Percentiles rank a stretch among this genome's conserved stretches.
Evolutionary conservation across 2,888 invertebrate genomes (phyloP).

Genomic region (Pseudolycoriella hygida): DNA sequence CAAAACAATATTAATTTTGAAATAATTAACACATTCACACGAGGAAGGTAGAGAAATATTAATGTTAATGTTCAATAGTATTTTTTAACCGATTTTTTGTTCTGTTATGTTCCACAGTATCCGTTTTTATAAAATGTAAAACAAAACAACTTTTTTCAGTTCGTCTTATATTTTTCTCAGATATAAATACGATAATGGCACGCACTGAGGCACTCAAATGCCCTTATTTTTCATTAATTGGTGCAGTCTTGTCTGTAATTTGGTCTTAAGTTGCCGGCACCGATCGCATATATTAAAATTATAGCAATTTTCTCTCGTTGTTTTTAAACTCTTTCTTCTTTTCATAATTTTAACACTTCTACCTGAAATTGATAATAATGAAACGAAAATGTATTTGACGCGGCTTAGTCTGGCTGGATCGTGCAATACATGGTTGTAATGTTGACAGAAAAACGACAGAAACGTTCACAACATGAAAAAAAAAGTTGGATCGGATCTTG

Average conservation of each 20-base stretch:
- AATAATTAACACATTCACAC: constrained; percentile 4
- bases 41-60: not conserved
- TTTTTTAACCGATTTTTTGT: not conserved
- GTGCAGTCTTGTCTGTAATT: constrained; percentile 1
- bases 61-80: not conserved
- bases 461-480: too few species aligned
- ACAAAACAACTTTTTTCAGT: too few species aligned
- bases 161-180: too few species aligned
- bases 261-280: not conserved
- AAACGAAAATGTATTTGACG: too few species aligned
- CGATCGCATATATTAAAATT: not conserved
- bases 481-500: too few species aligned
- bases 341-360: not conserved
- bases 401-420: too few species aligned
- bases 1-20: not conserved
- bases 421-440: too few species aligned
- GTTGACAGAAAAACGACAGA: too few species aligned
- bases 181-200: not conserved
- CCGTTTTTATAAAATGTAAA: too few species aligned
- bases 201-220: not conserved
- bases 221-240: not conserved
- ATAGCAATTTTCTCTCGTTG: constrained; percentile 2
- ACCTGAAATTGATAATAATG: not conserved
- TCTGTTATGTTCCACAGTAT: not conserved
- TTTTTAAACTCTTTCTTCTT: not conserved